Evolutionary conservation across 2,888 invertebrate species (phyloP), one percentile per base, ranked within the genome.

Genomic region (Parthenolecanium corni): DNA sequence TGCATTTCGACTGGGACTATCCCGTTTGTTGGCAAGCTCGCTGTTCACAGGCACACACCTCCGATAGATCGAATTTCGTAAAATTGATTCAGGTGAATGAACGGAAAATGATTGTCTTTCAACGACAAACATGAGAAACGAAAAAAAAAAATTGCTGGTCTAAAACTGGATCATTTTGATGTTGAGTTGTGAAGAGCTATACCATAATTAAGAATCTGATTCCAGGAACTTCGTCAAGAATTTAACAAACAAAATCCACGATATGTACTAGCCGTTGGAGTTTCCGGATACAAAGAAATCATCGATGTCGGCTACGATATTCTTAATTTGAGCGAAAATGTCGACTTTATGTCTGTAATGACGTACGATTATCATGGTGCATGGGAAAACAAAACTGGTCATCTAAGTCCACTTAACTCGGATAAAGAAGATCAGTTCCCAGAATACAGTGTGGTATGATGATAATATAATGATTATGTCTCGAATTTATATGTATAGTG

Each of bases 1-100:
- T 95, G 0, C 92, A 93, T 70, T 72, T 95, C 23, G 94, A 94
- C 70, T 95, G 94, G 94, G 91, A 92, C 71, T 94, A 94, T 72
- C 94, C 94, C 0, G 86, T 85, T 65, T 92, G 91, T 70, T 91
- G 91, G 90, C 91, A 92, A 72, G 89, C 89, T 68, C 85, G 90
- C 71, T 92, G 91, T 72, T 82, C 82, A 47, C 85, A 84, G 69
- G 91, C 91, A 0, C 85, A 88, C 0, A 78, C 79, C 0, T 81
- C 83, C 20, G 92, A 92, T 71, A 85, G 81, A 69, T 79, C 82
- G 0, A 89, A 89, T 70, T 87, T 86, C 67, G 83, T 84, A 0
- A 84, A 83, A 72, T 77, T 92, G 18, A 74, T 89, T 16, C 79
- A 83, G 74, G 87, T 86, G 49, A 12, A 25, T 44, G n/a, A 2